Base-by-base conservation (phyloP, 2,797 vertebrate species). In the Muscicapa striata region DNA sequence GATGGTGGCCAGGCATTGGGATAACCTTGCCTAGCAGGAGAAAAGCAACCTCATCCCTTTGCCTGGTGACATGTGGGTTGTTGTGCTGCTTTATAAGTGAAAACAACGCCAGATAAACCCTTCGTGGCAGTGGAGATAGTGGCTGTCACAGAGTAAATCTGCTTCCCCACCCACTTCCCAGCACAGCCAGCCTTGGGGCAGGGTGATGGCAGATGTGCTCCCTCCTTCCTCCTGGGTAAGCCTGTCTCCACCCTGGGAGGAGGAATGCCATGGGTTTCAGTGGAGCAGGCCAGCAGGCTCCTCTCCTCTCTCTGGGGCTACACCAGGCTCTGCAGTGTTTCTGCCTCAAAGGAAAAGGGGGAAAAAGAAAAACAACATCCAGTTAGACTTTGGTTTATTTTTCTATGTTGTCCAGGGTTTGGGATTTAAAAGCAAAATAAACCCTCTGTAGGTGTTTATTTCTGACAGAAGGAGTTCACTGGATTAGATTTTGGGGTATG, bases 181-280 rank as follows among this genome's bases (percentile, higher is more conserved):
- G 89, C 91, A 49, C 51, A 78, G 67, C 46, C 94, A 85, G 95
- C 94, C 94, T 79, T 94, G 90, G 94, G 95, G 94, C 91, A 97
- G 89, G 87, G 87, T 62, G 93, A 91, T 80, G 84, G 93, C 87
- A 80, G 84, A 92, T 87, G 66, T 89, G 62, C 89, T 85, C 87
- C 75, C 81, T 89, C 69, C 40, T 91, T 81, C 61, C 79, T 92
- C 43, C 54, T 0, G 57, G 93, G 54, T 64, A 52, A 91, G 69
- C 20, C 58, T 21, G 69, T 52, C 92, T 87, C 92, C 94, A 78
- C 92, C 93, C 91, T 16, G 4, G 43, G 9, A 93, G 89, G 79
- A 95, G 89, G 82, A 95, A 86, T 66, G 82, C 1, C 1, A 32
- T 79, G 76, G 79, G 77, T 94, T 96, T 95, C 88, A 88, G 70